Evolutionary conservation across 1,140 invertebrate genomes (phyloP).

Genomic region (Eulimnadia texana): DNA sequence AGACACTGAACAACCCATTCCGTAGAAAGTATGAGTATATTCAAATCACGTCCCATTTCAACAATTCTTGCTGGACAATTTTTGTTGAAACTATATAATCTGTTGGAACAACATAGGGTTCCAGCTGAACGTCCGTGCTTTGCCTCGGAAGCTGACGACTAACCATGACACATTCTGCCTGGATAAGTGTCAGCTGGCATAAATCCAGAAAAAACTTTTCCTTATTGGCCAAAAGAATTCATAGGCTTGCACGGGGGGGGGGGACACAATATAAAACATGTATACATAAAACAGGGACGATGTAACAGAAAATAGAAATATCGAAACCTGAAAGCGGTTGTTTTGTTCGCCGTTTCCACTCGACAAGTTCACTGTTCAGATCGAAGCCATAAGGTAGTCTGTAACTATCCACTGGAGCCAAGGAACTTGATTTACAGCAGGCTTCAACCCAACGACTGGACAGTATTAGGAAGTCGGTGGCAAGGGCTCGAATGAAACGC

Average conservation of each 20-base stretch:
- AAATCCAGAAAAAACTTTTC: background rate
- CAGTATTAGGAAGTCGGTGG: background rate
- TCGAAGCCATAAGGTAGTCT: background rate
- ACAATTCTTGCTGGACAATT: constrained; percentile 3
- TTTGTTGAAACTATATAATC: constrained; percentile 8
- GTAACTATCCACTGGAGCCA: background rate
- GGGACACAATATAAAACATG: background rate
- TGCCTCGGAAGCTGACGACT: background rate
- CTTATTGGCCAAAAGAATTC: background rate
- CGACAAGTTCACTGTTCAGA: constrained; percentile 6
- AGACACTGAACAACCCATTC: constrained; percentile 13
- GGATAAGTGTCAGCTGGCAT: constrained; percentile 6
- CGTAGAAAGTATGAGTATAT: constrained; percentile 10
- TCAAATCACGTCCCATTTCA: background rate
- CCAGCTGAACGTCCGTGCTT: background rate
- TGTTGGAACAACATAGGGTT: background rate
- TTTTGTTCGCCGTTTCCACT: too few relatives aligned
- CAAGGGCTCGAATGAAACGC: constrained; percentile 8
- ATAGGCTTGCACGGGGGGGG: background rate
- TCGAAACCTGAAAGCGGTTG: too few relatives aligned
- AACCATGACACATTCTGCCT: constrained; percentile 5
- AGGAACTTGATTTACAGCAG: constrained; percentile 1
- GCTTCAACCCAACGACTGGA: constrained; percentile 7
- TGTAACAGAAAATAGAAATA: background rate
- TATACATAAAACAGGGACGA: background rate